These are phyloP conservation scores for Molossus alvarezi DNA, from an alignment of 2,797 vertebrate genomes.

Conservation along the genomic window DNA sequence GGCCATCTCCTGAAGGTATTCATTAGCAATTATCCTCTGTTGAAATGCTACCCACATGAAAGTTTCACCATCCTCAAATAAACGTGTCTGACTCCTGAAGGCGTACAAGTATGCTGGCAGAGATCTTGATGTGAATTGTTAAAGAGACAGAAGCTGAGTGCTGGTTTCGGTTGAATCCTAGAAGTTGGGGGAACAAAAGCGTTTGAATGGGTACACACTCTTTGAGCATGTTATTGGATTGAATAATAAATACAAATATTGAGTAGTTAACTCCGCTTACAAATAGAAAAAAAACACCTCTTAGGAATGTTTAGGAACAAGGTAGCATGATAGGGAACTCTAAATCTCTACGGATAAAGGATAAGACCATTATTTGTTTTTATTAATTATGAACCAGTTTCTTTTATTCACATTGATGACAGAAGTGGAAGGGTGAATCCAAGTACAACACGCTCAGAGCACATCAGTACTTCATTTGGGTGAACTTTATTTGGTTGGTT, in stretches of 20 bases:
- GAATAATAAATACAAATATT: neutral
- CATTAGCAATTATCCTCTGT: conserved; percentile 35
- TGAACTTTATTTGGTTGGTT: conserved; percentile 29
- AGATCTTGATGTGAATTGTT: neutral
- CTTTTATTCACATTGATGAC: neutral
- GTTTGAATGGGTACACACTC: neutral
- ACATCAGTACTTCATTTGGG: neutral
- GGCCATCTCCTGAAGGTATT: neutral
- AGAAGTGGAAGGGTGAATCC: conserved; percentile 30
- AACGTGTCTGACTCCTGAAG: conserved; percentile 41
- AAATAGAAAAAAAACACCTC: neutral
- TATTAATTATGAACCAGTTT: neutral
- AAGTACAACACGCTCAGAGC: neutral
- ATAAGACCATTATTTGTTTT: conserved; percentile 1
- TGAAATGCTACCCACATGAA: conserved; percentile 44
- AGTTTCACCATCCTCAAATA: conserved; percentile 21
- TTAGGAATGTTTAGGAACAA: neutral
- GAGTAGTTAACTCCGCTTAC: neutral
- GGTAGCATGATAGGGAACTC: neutral
- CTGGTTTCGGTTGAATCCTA: neutral
- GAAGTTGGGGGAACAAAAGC: fast-evolving
- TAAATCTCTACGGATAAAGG: neutral
- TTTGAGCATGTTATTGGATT: neutral
- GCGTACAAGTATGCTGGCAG: neutral
- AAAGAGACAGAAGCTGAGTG: neutral